These are phyloP conservation scores for Polypedilum vanderplanki DNA, from an alignment of 1,140 invertebrate species.

Conservation along the genomic window DNA sequence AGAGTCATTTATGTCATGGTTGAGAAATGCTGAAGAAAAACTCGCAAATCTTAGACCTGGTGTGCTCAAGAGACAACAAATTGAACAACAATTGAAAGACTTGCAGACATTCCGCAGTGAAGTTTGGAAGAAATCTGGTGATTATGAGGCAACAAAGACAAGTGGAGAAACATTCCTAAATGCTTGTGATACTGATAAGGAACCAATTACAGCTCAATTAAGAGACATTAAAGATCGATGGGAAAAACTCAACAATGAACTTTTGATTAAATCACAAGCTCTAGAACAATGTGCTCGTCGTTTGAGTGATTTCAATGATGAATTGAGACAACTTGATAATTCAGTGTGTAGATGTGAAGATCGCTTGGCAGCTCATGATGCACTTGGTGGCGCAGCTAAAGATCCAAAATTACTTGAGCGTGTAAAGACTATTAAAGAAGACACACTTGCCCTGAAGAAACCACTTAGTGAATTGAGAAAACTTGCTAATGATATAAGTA, in stretches of 20 bases:
- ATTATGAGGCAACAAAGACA: conserved; percentile 81
- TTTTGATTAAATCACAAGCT: conserved; percentile 56
- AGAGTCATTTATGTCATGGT: conserved; percentile 82
- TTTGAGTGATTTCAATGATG: conserved; percentile 79
- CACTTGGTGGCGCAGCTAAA: conserved; percentile 65
- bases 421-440: conserved; percentile 69
- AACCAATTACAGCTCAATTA: conserved; percentile 76
- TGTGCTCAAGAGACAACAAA: conserved; percentile 74
- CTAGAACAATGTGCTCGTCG: conserved; percentile 78
- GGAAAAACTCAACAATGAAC: conserved; percentile 82
- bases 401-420: conserved; percentile 76
- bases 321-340: conserved; percentile 72
- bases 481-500: conserved; percentile 65
- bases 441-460: conserved; percentile 65
- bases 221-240: conserved; percentile 74
- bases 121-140: conserved; percentile 81
- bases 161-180: conserved; percentile 77
- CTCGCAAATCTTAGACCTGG: conserved; percentile 69
- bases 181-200: conserved; percentile 83
- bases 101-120: conserved; percentile 86
- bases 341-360: conserved; percentile 81
- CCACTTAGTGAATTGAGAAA: conserved; percentile 64
- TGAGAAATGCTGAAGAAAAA: conserved; percentile 78
- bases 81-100: conserved; percentile 84
- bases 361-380: conserved; percentile 71